Percentiles rank a stretch among this genome's conserved stretches.
These are phyloP conservation scores for Spea hammondii DNA, from an alignment of 2,797 vertebrate genomes.

Conservation along the genomic window DNA sequence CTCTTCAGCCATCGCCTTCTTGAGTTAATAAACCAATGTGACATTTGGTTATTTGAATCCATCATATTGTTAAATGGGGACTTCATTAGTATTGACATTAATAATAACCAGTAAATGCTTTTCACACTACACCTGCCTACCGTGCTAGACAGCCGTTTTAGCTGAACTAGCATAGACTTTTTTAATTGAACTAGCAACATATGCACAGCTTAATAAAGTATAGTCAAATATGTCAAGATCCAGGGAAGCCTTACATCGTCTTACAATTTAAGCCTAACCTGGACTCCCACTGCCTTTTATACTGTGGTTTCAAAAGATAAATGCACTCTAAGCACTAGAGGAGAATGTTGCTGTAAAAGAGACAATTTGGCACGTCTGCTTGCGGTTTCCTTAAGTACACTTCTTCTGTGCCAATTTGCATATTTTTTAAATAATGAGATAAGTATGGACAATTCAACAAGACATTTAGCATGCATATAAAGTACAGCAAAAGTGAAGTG, in stretches of 20 bases:
- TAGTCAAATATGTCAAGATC: conserved; percentile 46
- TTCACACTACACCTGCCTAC: conserved; percentile 32
- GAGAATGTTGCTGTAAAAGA: conserved; percentile 37
- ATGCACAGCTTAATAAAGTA: conserved; percentile 40
- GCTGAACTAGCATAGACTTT: conserved; percentile 28
- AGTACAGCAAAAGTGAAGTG: conserved; percentile 37
- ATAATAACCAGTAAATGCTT: conserved; percentile 33
- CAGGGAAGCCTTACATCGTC: conserved; percentile 11
- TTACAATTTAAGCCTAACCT: conserved; percentile 40
- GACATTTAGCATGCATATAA: conserved; percentile 30
- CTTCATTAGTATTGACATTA: conserved; percentile 34
- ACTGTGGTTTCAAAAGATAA: conserved; percentile 36
- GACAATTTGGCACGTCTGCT: conserved; percentile 29
- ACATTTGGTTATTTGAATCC: no score
- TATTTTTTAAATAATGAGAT: conserved; percentile 42
- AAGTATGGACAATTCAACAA: conserved; percentile 39
- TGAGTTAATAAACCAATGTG: no score
- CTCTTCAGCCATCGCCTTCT: no score
- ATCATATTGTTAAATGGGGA: neutral
- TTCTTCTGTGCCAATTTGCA: conserved; percentile 46
- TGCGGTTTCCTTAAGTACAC: conserved; percentile 49
- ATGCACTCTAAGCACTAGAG: conserved; percentile 28
- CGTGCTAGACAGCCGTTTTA: conserved; percentile 37
- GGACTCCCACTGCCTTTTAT: conserved; percentile 39
- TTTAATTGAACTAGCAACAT: conserved; percentile 47